phyloP scores from a whole-genome alignment of 2,113 vertebrate genomes.

The Chaetodon auriga region DNA sequence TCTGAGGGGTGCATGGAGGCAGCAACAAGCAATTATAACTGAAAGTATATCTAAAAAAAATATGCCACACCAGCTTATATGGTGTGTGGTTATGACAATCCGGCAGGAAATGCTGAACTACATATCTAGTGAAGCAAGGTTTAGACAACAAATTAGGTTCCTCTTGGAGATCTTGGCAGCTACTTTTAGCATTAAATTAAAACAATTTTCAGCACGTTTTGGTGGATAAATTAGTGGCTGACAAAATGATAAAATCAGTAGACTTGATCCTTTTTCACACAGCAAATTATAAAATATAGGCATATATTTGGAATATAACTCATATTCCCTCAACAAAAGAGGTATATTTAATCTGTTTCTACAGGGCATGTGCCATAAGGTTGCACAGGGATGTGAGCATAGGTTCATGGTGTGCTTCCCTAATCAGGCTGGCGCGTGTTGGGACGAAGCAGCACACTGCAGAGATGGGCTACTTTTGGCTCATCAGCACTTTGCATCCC shows the following conservation, averaged over 20 bases:
- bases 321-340: not conserved
- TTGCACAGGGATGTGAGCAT: conserved; percentile 43
- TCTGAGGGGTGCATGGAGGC: not conserved
- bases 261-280: not conserved
- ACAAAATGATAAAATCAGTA: conserved; percentile 2
- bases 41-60: conserved; percentile 5
- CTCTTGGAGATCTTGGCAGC: conserved; percentile 7
- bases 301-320: no score
- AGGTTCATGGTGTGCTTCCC: conserved; percentile 64
- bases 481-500: conserved; percentile 85
- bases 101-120: conserved; percentile 3
- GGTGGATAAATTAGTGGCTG: not conserved
- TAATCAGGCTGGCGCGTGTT: conserved; percentile 75
- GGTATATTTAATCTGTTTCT: conserved; percentile 23
- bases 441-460: conserved; percentile 74
- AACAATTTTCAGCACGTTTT: not conserved
- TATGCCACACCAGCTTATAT: not conserved
- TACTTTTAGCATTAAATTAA: not conserved
- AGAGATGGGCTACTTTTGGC: conserved; percentile 82
- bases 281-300: not conserved
- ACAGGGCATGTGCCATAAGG: conserved; percentile 35
- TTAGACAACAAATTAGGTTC: not conserved
- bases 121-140: not conserved
- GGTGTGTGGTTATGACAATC: not conserved
- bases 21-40: conserved; percentile 7